Evolutionary conservation across 1,140 invertebrate species (phyloP), one percentile per base, ranked within the genome.

Genomic region (Brachystomella parvula): DNA sequence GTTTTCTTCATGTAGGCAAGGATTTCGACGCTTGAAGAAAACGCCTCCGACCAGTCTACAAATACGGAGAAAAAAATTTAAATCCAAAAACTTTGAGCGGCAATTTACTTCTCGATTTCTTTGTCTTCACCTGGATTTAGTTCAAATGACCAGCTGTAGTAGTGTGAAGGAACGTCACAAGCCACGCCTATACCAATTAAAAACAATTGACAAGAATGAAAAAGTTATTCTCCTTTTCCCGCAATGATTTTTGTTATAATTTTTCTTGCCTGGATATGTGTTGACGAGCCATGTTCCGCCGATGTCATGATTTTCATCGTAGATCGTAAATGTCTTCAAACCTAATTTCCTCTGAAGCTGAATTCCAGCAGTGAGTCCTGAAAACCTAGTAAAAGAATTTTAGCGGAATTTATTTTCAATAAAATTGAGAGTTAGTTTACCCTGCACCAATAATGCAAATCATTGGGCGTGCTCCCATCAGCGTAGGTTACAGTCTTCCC

Each of bases 71-170:
- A 31, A 47, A 2, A 31, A 17, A 21, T 2, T 65, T 9, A 24
- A 30, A 29, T 12, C 24, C 28, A 9, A 15, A 6, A 17, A 58
- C 17, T 58, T 35, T 63, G 30, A 56, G 12, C 6, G 26, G 47
- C 44, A n/a, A n/a, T n/a, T n/a, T n/a, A 32, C 9, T 35, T 26
- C 39, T 35, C 3, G 30, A 57, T 47, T 35, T 6, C 24, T 56
- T 66, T n/a, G n/a, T n/a, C n/a, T n/a, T n/a, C n/a, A 71, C 70
- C 56, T 47, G 70, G 66, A 61, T 71, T 71, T 3, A 28, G 67
- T 21, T 68, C 70, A 63, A 71, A 71, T 1, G 70, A 71, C 19
- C 63, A 65, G 30, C 61, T 62, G 49, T 71, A 71, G 3, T 65
- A 12, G 61, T 66, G 64, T 30, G 44, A 62, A 24, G 47, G 64